phyloP scores from a whole-genome alignment of 2,888 invertebrate species.

The Scaptomyza caliginosa region DNA sequence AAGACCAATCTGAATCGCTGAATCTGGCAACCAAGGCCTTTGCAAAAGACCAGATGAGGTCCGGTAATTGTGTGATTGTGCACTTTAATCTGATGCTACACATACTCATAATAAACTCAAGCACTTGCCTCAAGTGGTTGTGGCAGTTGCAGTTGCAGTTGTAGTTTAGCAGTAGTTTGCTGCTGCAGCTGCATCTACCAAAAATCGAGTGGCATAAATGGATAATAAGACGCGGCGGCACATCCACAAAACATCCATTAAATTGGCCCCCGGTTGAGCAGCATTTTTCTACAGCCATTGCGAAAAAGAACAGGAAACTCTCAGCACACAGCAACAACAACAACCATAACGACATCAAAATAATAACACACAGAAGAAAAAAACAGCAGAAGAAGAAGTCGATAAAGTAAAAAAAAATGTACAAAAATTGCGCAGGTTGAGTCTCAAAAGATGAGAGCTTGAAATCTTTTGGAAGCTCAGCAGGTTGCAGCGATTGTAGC shows the following conservation, averaged over 20 bases:
- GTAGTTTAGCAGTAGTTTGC: neutral
- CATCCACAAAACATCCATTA: slow-evolving; percentile 60
- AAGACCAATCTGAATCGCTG: neutral
- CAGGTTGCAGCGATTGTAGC: slow-evolving; percentile 73
- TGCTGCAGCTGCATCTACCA: slow-evolving; percentile 60
- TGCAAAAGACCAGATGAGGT: neutral
- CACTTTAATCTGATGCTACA: slow-evolving; percentile 40
- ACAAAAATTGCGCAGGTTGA: slow-evolving; percentile 58
- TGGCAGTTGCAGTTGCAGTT: slow-evolving; percentile 53
- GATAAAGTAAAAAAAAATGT: slow-evolving; percentile 19
- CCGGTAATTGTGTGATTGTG: slow-evolving; percentile 21
- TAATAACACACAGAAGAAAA: slow-evolving; percentile 25
- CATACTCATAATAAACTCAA: slow-evolving; percentile 27
- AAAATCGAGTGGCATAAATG: slow-evolving; percentile 50
- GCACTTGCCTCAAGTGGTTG: slow-evolving; percentile 16
- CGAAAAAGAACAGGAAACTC: slow-evolving; percentile 78
- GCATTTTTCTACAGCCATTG: slow-evolving; percentile 71
- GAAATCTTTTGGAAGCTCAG: slow-evolving; percentile 27
- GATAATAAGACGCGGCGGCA: slow-evolving; percentile 57
- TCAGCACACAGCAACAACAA: slow-evolving; percentile 12
- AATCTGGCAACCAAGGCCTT: slow-evolving; percentile 8
- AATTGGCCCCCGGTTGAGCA: slow-evolving; percentile 70
- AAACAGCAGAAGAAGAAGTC: slow-evolving; percentile 13
- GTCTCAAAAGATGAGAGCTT: slow-evolving; percentile 58
- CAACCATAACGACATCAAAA: slow-evolving; percentile 10